Evolutionary conservation across 2,113 vertebrate species (phyloP), one percentile per base, ranked within the genome.

Genomic region (Capreolus pygargus): DNA sequence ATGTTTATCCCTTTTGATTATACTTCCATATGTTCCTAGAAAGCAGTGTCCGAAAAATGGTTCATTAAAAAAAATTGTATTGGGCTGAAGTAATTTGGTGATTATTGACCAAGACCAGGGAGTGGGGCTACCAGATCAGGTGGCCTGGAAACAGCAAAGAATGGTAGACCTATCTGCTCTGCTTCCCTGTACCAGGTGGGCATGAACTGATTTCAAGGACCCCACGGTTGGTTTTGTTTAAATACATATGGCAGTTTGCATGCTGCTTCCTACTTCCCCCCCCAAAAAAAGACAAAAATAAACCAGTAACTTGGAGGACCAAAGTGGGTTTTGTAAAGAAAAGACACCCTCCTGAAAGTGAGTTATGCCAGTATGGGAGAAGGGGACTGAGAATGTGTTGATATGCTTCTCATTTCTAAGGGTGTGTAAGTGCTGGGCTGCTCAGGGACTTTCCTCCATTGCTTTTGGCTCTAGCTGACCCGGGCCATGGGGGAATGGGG

Each of bases 1-100:
- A 91, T 39, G 70, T 98, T 96, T 98, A 94, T 84, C 79, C 93
- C 36, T 98, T 91, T 97, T 96, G 95, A 97, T 95, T 98, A 28
- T 88, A 79, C 60, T 98, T 87, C 89, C 96, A n/a, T 91, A 88
- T 98, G 97, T 79, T 97, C 89, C 93, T 96, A 94, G 82, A 96
- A 36, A 95, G 64, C 67, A 84, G 76, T 88, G 79, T 93, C 95
- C 19, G 39, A 96, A 97, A 97, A 97, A 86, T 6, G 81, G 61
- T 60, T 98, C 61, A 96, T 98, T 98, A 97, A 95, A 97, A 64
- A 64, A 95, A 61, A 95, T 91, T 55, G n/a, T 89, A 33, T 36
- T 91, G 50, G 36, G 14, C 70, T 96, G 93, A 95, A 67, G 89
- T 97, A 92, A 97, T 76, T 97, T 84, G 95, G 89, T 83, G 54